Evolutionary conservation across 35 echinoderm and acorn worm genomes (phyloP).

Genomic region (Holothuria glaberrima): DNA sequence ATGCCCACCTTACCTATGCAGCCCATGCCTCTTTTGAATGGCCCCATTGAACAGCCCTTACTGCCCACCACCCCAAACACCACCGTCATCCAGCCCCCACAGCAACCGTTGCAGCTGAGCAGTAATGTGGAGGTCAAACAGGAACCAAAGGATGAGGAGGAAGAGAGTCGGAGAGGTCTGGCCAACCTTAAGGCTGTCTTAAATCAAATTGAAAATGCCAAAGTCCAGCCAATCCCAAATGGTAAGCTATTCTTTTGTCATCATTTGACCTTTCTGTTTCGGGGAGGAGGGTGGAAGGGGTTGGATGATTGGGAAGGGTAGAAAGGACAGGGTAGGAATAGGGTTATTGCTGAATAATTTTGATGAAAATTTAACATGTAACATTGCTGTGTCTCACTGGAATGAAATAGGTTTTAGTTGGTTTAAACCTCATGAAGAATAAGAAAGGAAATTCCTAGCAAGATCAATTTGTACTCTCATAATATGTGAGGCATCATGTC

Average conservation of each 20-base stretch:
- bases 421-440: too few relatives aligned
- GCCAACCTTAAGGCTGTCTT: slow-evolving; percentile 85
- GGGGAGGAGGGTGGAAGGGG: too few relatives aligned
- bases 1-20: slow-evolving; percentile 81
- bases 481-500: too few relatives aligned
- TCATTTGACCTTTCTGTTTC: too few relatives aligned
- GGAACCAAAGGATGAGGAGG: slow-evolving; percentile 75
- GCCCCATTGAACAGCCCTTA: slow-evolving; percentile 51
- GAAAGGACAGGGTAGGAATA: neutral
- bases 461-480: too few relatives aligned
- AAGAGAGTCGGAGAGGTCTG: slow-evolving; percentile 70
- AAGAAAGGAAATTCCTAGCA: too few relatives aligned
- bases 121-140: slow-evolving; percentile 65
- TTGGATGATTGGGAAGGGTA: too few relatives aligned
- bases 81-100: slow-evolving; percentile 14
- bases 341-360: neutral
- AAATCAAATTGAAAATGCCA: slow-evolving; percentile 82
- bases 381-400: neutral
- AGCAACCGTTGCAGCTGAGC: slow-evolving; percentile 7
- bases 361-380: neutral
- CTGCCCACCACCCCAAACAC: slow-evolving; percentile 29
- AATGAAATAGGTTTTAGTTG: too few relatives aligned
- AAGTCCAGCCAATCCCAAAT: slow-evolving; percentile 75
- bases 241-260: slow-evolving; percentile 60
- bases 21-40: slow-evolving; percentile 70